A percentile compares a stretch with the other conserved stretches of the same genome.
These are phyloP conservation scores for Cephonodes hylas DNA, from an alignment of 2,888 invertebrate genomes.

Conservation along the genomic window DNA sequence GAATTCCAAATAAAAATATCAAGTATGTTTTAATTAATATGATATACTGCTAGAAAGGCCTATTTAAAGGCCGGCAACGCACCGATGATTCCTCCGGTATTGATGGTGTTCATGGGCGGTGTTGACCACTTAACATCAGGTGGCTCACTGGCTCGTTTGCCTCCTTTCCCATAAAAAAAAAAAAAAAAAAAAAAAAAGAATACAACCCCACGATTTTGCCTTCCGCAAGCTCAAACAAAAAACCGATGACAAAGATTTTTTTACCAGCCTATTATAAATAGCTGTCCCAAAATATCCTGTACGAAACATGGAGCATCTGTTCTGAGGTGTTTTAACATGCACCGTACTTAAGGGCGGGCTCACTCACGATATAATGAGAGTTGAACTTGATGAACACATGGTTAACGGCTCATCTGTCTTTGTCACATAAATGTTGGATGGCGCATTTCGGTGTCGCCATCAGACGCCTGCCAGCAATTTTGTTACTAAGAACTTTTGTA, in stretches of 20 bases:
- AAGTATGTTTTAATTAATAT: no score
- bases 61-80: no score
- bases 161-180: no score
- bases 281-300: conserved; percentile 13
- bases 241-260: background rate
- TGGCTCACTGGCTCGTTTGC: no score
- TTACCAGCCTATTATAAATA: background rate
- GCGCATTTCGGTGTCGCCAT: conserved; percentile 19
- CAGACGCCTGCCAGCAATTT: conserved; percentile 8
- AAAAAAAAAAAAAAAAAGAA: no score
- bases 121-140: no score
- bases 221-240: no score
- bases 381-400: conserved; percentile 61
- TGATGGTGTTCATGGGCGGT: no score
- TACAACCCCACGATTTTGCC: no score
- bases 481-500: conserved; percentile 3
- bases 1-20: no score
- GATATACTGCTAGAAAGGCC: no score
- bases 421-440: conserved; percentile 35
- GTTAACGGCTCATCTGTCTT: conserved; percentile 58
- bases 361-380: conserved; percentile 46
- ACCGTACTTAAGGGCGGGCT: conserved; percentile 30
- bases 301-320: conserved; percentile 34
- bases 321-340: conserved; percentile 34
- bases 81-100: no score